phyloP scores from a whole-genome alignment of 64 coral and sea anemone genomes.

The Stichodactyla helianthus region DNA sequence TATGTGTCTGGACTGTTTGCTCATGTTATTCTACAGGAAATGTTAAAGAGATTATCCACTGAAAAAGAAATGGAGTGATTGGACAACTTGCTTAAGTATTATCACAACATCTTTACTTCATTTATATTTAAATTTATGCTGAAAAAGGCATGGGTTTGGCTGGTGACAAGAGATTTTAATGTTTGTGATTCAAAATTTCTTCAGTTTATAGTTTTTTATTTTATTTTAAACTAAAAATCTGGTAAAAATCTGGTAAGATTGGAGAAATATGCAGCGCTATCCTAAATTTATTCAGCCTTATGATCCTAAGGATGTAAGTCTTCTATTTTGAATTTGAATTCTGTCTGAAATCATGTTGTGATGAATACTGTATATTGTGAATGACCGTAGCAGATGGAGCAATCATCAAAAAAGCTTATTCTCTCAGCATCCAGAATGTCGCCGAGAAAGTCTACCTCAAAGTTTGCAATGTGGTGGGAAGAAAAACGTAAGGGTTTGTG shows the following conservation, averaged over 20 bases:
- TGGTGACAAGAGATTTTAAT: neutral
- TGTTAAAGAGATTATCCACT: neutral
- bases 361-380: neutral
- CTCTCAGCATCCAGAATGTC: neutral
- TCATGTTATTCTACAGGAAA: neutral
- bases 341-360: neutral
- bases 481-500: slow-evolving; percentile 2
- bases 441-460: neutral
- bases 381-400: neutral
- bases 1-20: neutral
- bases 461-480: neutral
- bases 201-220: neutral
- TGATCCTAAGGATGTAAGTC: neutral
- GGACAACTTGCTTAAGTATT: neutral
- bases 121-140: slow-evolving; percentile 9
- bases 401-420: neutral
- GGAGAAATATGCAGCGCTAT: neutral
- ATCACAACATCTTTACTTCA: neutral
- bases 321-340: neutral
- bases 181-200: neutral
- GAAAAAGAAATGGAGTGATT: neutral
- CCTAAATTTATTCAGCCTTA: neutral
- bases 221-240: neutral
- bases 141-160: slow-evolving; percentile 11
- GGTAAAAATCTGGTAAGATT: neutral